Evolutionary conservation across 2,888 invertebrate genomes (phyloP).

Genomic region (Molanna angustata): DNA sequence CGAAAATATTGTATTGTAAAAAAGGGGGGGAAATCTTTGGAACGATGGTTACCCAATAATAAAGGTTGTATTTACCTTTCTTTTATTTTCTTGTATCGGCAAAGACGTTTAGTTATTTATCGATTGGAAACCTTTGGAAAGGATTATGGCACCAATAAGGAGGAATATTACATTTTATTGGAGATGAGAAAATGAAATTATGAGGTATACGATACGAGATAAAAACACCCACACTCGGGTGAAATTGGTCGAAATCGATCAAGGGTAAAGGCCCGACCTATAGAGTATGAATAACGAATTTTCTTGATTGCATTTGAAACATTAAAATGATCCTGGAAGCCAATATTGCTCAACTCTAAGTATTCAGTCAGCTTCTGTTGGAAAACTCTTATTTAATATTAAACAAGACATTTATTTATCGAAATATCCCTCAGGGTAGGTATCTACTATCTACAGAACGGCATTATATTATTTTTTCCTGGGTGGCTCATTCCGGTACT

Average conservation of each 20-base stretch:
- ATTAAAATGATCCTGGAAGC: too few species aligned
- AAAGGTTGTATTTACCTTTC: conserved; percentile 13
- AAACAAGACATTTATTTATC: too few species aligned
- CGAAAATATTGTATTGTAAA: too few species aligned
- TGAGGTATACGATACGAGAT: conserved; percentile 6
- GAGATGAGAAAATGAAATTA: conserved; percentile 10
- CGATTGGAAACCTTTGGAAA: conserved; percentile 12
- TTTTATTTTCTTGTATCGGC: conserved; percentile 12
- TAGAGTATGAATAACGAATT: background rate
- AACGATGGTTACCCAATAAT: conserved; percentile 4
- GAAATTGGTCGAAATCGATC: background rate
- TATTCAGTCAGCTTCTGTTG: too few species aligned
- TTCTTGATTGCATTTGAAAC: too few species aligned
- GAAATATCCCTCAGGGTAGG: too few species aligned
- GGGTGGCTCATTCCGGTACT: too few species aligned
- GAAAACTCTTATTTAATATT: too few species aligned
- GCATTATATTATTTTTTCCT: too few species aligned
- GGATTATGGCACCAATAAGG: conserved; percentile 18
- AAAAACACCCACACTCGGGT: background rate
- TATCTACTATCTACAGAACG: too few species aligned
- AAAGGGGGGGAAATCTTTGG: too few species aligned
- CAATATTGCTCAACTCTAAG: too few species aligned
- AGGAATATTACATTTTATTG: conserved; percentile 17
- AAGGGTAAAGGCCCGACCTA: background rate
- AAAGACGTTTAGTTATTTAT: conserved; percentile 16